A percentile compares a stretch with the other conserved stretches of the same genome.
phyloP scores from a whole-genome alignment of 2,888 invertebrate genomes.

The Drosophila nr. perissopoda region DNA sequence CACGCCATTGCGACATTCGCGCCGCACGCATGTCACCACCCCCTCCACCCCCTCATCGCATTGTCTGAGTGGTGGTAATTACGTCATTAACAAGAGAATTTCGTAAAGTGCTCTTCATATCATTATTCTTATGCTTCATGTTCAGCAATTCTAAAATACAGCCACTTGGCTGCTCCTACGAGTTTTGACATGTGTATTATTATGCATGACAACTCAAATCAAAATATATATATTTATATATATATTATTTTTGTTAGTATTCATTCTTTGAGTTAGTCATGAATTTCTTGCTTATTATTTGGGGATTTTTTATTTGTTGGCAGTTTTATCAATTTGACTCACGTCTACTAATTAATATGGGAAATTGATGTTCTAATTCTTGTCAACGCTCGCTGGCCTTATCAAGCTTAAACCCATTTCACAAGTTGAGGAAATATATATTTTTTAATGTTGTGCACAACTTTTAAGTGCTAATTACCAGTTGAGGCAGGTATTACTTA shows the following conservation, averaged over 20 bases:
- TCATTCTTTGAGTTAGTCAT: slow-evolving; percentile 11
- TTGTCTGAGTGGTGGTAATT: slow-evolving; percentile 51
- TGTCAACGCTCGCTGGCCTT: neutral
- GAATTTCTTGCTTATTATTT: neutral
- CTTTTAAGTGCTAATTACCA: neutral
- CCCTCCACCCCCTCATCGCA: fast-evolving
- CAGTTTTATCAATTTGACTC: slow-evolving; percentile 1
- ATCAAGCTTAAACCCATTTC: neutral
- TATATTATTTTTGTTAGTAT: neutral
- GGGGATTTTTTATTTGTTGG: neutral
- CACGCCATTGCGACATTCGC: slow-evolving; percentile 54
- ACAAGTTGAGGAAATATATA: neutral
- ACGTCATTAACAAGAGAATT: slow-evolving; percentile 76
- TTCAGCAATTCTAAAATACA: neutral
- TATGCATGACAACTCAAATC: neutral
- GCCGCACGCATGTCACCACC: slow-evolving; percentile 35
- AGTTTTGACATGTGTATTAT: slow-evolving; percentile 10
- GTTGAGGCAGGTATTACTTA: neutral
- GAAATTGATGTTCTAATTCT: neutral
- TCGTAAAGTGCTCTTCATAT: slow-evolving; percentile 67
- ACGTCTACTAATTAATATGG: neutral
- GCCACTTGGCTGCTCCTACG: neutral
- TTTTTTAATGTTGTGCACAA: neutral
- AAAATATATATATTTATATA: neutral
- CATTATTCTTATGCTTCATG: slow-evolving; percentile 18